Percentiles rank a stretch among this genome's conserved stretches.
Evolutionary conservation across 1,140 invertebrate species (phyloP).

Genomic region (Samia ricini): DNA sequence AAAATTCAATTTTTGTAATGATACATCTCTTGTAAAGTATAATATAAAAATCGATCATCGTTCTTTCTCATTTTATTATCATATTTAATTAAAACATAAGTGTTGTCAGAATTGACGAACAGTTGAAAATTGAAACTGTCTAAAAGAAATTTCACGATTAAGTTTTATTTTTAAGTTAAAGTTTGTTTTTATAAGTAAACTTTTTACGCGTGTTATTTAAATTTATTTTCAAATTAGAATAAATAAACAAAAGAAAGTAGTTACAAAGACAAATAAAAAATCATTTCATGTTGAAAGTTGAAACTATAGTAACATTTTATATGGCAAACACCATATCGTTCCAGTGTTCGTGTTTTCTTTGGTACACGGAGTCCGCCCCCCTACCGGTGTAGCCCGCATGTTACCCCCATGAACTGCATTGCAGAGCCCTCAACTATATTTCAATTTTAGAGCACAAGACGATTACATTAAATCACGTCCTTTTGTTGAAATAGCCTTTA

Average conservation of each 20-base stretch:
- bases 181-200: no score
- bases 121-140: no score
- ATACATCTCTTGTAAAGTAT: no score
- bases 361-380: neutral
- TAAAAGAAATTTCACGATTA: no score
- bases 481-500: slow-evolving; percentile 60
- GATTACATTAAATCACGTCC: slow-evolving; percentile 52
- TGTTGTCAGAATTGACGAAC: no score
- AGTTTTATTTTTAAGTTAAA: no score
- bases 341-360: neutral
- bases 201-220: no score
- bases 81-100: no score
- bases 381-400: slow-evolving; percentile 4
- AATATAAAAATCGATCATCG: no score
- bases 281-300: neutral
- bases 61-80: no score
- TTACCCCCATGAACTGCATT: slow-evolving; percentile 70
- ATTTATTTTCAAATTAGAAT: no score
- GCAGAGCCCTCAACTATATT: slow-evolving; percentile 62
- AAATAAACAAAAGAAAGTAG: neutral
- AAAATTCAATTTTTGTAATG: no score
- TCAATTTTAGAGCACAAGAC: slow-evolving; percentile 67
- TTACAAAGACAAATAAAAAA: neutral
- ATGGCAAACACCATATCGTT: neutral
- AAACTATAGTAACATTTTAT: neutral